Conservation (phyloP, 92 coral and sea anemone species). For the Epizoanthus fatuus region DNA sequence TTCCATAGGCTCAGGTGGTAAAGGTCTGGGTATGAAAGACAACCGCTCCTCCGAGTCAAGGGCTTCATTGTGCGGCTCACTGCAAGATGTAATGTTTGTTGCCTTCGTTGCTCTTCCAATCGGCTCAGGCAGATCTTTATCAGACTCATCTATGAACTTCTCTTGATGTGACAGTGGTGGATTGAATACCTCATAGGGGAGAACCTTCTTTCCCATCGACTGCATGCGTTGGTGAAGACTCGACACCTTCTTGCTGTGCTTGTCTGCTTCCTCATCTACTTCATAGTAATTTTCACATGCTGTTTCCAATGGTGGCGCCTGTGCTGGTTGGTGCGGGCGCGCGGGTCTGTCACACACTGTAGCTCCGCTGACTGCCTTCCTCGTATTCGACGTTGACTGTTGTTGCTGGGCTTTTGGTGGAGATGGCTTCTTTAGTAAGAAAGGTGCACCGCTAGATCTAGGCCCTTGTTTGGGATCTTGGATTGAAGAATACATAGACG, state of each 20-base stretch:
- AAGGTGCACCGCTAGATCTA: background rate
- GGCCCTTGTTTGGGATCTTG: background rate
- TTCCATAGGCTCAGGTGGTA: slow-evolving; percentile 9
- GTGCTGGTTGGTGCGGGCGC: background rate
- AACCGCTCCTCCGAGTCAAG: background rate
- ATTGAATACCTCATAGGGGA: background rate
- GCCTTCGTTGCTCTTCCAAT: background rate
- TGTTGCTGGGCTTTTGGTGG: background rate
- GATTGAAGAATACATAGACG: background rate
- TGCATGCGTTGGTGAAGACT: background rate
- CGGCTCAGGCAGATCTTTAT: background rate
- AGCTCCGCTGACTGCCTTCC: background rate
- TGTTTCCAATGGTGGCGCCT: background rate
- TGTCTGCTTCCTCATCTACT: background rate
- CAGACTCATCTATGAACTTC: no score
- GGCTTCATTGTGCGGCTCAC: no score
- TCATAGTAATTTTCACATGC: background rate
- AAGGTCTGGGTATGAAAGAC: background rate
- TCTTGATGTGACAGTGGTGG: background rate
- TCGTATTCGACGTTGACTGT: background rate
- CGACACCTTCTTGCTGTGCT: background rate
- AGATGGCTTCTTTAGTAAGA: background rate
- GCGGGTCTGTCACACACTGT: background rate
- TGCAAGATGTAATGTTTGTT: no score
- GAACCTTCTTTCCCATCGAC: background rate